These are phyloP conservation scores for Scleropages formosus DNA, from an alignment of 2,797 vertebrate genomes.

Conservation along the genomic window DNA sequence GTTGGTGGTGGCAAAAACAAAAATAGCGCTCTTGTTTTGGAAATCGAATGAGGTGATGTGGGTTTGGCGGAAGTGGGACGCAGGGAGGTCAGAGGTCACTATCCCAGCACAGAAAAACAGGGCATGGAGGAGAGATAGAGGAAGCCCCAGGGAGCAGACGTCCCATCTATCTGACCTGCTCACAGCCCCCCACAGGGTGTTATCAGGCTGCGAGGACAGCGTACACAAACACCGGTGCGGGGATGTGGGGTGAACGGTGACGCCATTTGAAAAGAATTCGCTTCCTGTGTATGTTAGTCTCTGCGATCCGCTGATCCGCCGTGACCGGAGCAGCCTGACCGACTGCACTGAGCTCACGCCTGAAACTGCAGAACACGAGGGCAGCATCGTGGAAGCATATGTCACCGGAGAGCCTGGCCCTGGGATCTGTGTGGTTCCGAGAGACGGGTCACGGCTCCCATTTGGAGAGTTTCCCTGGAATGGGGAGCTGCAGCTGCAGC, in stretches of 20 bases:
- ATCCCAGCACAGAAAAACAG: neutral
- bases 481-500: neutral
- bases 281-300: slow-evolving; percentile 72
- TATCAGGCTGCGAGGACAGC: slow-evolving; percentile 57
- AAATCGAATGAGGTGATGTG: slow-evolving; percentile 1
- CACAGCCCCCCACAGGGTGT: slow-evolving; percentile 34
- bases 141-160: slow-evolving; percentile 33
- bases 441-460: neutral
- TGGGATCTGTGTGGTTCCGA: too few species aligned
- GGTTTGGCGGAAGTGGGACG: slow-evolving; percentile 54
- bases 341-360: neutral
- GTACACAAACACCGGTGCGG: slow-evolving; percentile 73
- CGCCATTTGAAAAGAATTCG: slow-evolving; percentile 80
- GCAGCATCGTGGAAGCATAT: neutral
- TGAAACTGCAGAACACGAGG: neutral
- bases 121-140: slow-evolving; percentile 17
- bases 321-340: neutral
- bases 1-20: neutral
- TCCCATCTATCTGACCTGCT: neutral
- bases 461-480: neutral
- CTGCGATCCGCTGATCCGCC: neutral
- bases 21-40: neutral
- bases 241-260: slow-evolving; percentile 63
- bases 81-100: slow-evolving; percentile 38
- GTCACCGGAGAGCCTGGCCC: neutral